A percentile compares a stretch with the other conserved stretches of the same genome.
These are phyloP conservation scores for Crocodylus rhombifer DNA, from an alignment of 2,797 vertebrate genomes.

Conservation along the genomic window DNA sequence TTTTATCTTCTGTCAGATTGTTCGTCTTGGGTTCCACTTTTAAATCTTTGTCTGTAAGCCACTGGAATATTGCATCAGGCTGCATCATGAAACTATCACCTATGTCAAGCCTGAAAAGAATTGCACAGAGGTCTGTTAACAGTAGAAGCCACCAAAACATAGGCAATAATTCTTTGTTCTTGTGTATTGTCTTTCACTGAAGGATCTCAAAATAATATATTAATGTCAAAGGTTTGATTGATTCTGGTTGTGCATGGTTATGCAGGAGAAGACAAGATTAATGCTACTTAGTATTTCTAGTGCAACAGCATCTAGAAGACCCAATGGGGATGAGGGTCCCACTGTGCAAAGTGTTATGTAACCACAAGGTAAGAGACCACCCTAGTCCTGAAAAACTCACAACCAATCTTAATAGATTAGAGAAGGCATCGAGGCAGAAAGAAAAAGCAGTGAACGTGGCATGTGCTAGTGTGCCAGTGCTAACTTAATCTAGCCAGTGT, in stretches of 20 bases:
- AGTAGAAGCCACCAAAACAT: neutral
- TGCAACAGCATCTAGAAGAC: no score
- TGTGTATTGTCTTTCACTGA: neutral
- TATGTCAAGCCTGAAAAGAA: neutral
- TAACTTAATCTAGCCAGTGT: no score
- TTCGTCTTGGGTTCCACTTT: neutral
- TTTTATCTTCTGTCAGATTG: neutral
- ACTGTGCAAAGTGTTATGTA: no score
- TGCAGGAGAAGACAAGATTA: no score
- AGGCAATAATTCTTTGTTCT: neutral
- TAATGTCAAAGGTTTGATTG: neutral
- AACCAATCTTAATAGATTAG: no score
- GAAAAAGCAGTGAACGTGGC: no score
- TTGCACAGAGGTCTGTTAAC: neutral
- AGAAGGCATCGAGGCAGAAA: no score
- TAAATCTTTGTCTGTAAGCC: neutral
- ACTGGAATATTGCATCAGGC: neutral
- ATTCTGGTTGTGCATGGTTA: neutral
- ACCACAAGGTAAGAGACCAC: no score
- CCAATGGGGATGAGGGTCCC: no score
- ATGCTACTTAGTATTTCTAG: no score
- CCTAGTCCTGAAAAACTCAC: no score
- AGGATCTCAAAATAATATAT: neutral
- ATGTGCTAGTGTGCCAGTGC: no score
- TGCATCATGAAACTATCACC: neutral